Evolutionary conservation across 1,140 invertebrate species (phyloP).

Genomic region (Drosophila baimaii): DNA sequence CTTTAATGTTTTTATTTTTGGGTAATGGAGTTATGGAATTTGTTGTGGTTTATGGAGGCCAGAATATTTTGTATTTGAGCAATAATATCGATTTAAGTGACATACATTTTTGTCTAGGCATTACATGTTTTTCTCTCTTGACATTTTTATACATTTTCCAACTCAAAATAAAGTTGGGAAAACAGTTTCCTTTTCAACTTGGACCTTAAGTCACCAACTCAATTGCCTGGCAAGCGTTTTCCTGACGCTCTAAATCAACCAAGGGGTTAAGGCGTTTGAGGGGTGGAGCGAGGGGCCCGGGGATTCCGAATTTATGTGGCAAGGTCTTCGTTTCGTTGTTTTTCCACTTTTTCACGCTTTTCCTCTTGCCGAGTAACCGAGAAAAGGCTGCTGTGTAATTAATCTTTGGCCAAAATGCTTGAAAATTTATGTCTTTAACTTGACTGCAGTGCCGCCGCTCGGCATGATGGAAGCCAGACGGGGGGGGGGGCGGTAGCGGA

Average conservation of each 20-base stretch:
- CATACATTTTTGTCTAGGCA: neutral
- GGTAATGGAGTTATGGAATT: neutral
- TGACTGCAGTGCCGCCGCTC: slow-evolving; percentile 42
- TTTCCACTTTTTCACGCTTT: slow-evolving; percentile 32
- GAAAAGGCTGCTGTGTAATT: slow-evolving; percentile 70
- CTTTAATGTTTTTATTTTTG: neutral
- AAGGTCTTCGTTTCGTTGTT: slow-evolving; percentile 24
- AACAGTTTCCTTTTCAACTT: slow-evolving; percentile 1
- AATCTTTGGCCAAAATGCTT: slow-evolving; percentile 82
- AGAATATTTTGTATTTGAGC: neutral
- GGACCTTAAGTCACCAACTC: slow-evolving; percentile 29
- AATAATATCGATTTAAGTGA: neutral
- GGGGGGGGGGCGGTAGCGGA: neutral
- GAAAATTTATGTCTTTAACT: slow-evolving; percentile 83
- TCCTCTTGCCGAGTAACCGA: slow-evolving; percentile 16
- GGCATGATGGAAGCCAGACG: slow-evolving; percentile 26
- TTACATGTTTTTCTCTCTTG: neutral
- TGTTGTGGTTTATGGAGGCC: neutral
- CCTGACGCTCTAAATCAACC: slow-evolving; percentile 35
- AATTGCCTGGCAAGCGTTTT: slow-evolving; percentile 46
- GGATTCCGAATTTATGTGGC: slow-evolving; percentile 75
- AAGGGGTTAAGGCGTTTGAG: slow-evolving; percentile 10
- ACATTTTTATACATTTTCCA: too few species aligned
- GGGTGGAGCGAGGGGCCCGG: neutral
- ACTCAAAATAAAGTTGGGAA: neutral